Conservation (phyloP, 1,140 invertebrate species). For the Pantala flavescens region DNA sequence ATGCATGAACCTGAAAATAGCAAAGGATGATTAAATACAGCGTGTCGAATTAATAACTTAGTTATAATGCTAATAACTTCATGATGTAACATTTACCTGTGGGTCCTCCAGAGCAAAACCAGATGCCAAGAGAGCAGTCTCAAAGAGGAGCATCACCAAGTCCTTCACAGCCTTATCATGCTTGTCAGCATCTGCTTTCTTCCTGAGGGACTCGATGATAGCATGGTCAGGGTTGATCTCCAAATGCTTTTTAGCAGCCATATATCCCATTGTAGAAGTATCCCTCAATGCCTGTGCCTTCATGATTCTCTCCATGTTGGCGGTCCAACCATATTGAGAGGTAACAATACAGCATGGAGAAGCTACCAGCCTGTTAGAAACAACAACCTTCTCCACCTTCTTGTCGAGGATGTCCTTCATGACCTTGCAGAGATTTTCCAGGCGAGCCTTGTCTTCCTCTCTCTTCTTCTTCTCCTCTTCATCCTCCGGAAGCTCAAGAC, state of each 20-base stretch:
- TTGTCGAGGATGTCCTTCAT: conserved; percentile 98
- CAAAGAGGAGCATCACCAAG: conserved; percentile 81
- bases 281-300: conserved; percentile 93
- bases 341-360: conserved; percentile 99
- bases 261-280: conserved; percentile 95
- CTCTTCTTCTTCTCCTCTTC: conserved; percentile 94
- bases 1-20: conserved; percentile 47
- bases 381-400: conserved; percentile 94
- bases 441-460: conserved; percentile 91
- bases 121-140: conserved; percentile 81
- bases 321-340: conserved; percentile 98
- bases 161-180: conserved; percentile 97
- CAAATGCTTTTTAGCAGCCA: conserved; percentile 93
- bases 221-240: conserved; percentile 98
- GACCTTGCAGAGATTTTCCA: conserved; percentile 89
- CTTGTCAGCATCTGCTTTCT: conserved; percentile 89
- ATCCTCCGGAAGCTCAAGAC: conserved; percentile 89
- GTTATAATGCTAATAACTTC: too few relatives aligned
- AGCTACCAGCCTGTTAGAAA: conserved; percentile 86
- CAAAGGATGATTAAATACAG: background rate
- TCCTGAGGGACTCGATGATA: conserved; percentile 79
- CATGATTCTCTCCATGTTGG: conserved; percentile 99
- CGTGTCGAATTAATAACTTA: background rate
- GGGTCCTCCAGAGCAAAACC: conserved; percentile 88
- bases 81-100: conserved; percentile 40